A percentile compares a stretch with the other conserved stretches of the same genome.
phyloP scores from a whole-genome alignment of 2,113 vertebrate species.

The Callorhinus ursinus region DNA sequence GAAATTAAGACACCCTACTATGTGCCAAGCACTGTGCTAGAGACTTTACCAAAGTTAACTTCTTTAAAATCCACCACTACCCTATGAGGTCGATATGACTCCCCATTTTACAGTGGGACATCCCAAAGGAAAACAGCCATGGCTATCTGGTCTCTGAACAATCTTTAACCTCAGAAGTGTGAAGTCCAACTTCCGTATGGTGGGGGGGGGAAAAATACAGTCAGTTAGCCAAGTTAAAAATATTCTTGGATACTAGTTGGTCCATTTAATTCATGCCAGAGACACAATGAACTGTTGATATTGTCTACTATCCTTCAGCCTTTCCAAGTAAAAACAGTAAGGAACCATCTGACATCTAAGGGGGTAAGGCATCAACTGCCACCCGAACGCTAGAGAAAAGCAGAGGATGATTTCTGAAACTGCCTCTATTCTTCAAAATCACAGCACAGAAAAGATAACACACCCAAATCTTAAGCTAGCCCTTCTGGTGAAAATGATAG shows the following conservation, averaged over 20 bases:
- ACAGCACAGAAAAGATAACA: conserved; percentile 10
- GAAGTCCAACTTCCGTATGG: not conserved
- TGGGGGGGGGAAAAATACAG: not conserved
- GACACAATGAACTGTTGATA: not conserved
- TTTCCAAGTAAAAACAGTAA: not conserved
- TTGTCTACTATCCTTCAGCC: not conserved
- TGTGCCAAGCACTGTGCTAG: conserved; percentile 66
- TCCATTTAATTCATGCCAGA: not conserved
- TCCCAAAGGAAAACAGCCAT: not conserved
- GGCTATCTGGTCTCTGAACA: not conserved
- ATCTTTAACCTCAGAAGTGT: not conserved
- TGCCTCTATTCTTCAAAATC: not conserved
- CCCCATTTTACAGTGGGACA: conserved; percentile 29
- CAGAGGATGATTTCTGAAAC: not conserved
- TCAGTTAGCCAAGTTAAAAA: conserved; percentile 1
- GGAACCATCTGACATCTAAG: not conserved
- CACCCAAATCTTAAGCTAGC: not conserved
- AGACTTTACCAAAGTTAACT: conserved; percentile 67
- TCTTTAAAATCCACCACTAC: conserved; percentile 55
- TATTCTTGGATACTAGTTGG: not conserved
- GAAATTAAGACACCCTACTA: conserved; percentile 81
- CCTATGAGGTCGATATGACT: not conserved
- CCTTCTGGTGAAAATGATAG: not conserved
- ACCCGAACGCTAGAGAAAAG: not conserved
- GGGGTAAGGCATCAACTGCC: not conserved